Base-by-base conservation (phyloP, 2,888 invertebrate genomes). In the Scaptomyza parva region DNA sequence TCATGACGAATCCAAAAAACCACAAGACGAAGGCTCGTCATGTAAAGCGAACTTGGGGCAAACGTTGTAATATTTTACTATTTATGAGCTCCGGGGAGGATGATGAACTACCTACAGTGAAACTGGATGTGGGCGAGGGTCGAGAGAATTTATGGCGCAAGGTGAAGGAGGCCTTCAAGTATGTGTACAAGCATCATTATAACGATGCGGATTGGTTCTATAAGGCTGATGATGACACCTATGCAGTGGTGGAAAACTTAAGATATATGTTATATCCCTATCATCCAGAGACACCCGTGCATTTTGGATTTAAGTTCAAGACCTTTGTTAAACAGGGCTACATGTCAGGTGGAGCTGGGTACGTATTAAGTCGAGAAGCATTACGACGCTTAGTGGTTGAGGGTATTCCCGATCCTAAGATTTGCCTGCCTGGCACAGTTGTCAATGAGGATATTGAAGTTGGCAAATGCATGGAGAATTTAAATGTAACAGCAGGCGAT, bases 401-500 rank as follows among this genome's bases (percentile, higher is more conserved):
- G 12, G 62, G 22, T 9, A 11, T 62, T 41, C 41, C 41, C 8
- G 14, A 52, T 30, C 52, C 52, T 6, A 41, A 41, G 3, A 2
- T 41, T 1, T 52, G 41, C 18, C 2, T 11, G 3, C 2, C 7
- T 0, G 20, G 14, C 3, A 1, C 11, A 12, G n/a, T 1, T 26
- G 20, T 14, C 3, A 4, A 3, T 1, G 52, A 52, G 14, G 52
- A 52, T n/a, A 4, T 14, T 7, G 28, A 52, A 30, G 11, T 90
- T 18, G 99, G 98, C 0, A 78, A 94, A 50, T 90, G 99, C 88
- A 91, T 99, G 84, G 95, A 96, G 86, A 95, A 94, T 51, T 93
- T 98, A 0, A 95, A 96, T 0, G 98, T 99, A 0, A 93, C 93
- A 59, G 97, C 98, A 1, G 96, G 96, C 80, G 98, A 99, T 91